These are phyloP conservation scores for Podotricha telesiphe DNA, from an alignment of 2,888 invertebrate genomes.

Conservation along the genomic window DNA sequence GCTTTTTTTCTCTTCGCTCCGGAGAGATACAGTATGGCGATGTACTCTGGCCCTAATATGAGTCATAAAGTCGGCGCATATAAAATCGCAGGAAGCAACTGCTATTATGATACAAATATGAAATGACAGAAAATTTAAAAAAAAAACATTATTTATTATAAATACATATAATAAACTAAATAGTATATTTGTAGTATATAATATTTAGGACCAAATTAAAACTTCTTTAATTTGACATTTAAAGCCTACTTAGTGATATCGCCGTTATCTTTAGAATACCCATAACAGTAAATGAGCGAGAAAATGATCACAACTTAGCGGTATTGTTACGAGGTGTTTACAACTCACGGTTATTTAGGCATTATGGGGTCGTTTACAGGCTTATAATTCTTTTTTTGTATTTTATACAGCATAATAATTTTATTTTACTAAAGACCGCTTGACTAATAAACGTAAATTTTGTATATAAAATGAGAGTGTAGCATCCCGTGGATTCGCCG, in stretches of 20 bases:
- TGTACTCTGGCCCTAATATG: too few species aligned
- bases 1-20: too few species aligned
- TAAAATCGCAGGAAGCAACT: too few species aligned
- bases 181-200: neutral
- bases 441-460: too few species aligned
- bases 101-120: too few species aligned
- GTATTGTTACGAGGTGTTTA: conserved; percentile 20
- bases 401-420: neutral
- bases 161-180: too few species aligned
- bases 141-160: too few species aligned
- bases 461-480: too few species aligned
- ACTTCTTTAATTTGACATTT: neutral
- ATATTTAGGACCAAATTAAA: neutral
- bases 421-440: neutral
- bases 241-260: neutral
- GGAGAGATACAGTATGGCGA: too few species aligned
- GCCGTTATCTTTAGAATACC: conserved; percentile 11
- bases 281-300: conserved; percentile 19
- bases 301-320: conserved; percentile 27
- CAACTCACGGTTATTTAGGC: conserved; percentile 14
- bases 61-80: too few species aligned
- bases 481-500: too few species aligned
- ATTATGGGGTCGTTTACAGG: neutral
- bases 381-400: neutral
- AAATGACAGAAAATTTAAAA: too few species aligned